A percentile compares a stretch with the other conserved stretches of the same genome.
Conservation (phyloP, 92 coral and sea anemone genomes). For the Desmophyllum pertusum region DNA sequence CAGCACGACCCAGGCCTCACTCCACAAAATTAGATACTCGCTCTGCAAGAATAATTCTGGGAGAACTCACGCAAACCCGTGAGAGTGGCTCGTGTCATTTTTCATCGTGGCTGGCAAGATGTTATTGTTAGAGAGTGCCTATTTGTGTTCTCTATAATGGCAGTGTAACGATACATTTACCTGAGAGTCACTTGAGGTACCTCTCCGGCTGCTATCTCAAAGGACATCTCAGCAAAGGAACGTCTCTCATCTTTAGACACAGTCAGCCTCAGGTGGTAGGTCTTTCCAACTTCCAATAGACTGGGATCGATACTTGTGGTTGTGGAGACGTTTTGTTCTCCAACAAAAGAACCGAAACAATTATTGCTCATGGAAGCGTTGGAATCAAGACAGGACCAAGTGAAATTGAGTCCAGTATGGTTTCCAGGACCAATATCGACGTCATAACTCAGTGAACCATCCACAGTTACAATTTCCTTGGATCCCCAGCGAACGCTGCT, state of each 20-base stretch:
- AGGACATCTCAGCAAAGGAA: constrained; percentile 22
- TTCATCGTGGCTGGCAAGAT: no score
- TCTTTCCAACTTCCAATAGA: background rate
- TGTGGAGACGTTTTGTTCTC: background rate
- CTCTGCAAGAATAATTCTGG: no score
- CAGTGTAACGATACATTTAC: background rate
- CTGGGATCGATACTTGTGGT: constrained; percentile 4
- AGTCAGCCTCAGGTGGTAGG: constrained; percentile 14
- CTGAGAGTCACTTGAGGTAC: constrained; percentile 12
- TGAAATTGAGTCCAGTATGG: constrained; percentile 31
- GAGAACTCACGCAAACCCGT: no score
- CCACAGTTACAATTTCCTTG: constrained; percentile 23
- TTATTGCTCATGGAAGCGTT: background rate
- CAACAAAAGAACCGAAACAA: constrained; percentile 34
- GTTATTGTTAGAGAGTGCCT: no score
- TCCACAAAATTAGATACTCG: no score
- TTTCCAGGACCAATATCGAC: constrained; percentile 45
- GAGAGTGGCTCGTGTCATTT: no score
- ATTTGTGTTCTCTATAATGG: no score
- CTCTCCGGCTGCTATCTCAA: constrained; percentile 18
- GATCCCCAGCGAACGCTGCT: constrained; percentile 23
- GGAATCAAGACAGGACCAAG: constrained; percentile 50
- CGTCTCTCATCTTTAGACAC: constrained; percentile 27
- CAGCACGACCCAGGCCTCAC: no score
- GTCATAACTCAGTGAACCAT: constrained; percentile 61